phyloP scores from a whole-genome alignment of 2,797 vertebrate species.

The Martes flavigula region DNA sequence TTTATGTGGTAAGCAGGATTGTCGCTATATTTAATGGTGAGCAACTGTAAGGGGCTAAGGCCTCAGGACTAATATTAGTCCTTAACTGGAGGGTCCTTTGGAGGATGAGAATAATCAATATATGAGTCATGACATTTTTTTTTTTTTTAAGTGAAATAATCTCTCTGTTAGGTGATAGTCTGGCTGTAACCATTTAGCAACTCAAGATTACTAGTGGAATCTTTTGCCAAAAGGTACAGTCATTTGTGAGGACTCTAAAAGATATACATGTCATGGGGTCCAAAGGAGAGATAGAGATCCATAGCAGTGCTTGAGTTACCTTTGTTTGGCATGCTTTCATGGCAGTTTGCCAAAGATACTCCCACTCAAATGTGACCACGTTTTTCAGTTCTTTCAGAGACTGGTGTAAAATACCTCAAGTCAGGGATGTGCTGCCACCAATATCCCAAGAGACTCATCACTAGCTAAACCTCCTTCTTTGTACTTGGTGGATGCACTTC shows the following conservation, averaged over 20 bases:
- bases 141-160: background rate
- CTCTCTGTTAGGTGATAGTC: background rate
- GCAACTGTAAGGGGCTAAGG: background rate
- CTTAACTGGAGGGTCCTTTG: background rate
- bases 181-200: background rate
- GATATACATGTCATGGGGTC: background rate
- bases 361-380: background rate
- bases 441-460: background rate
- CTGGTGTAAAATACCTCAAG: background rate
- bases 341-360: background rate
- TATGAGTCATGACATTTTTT: too few relatives aligned
- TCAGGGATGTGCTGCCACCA: background rate
- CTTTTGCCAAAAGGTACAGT: background rate
- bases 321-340: background rate
- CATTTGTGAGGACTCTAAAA: background rate
- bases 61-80: background rate
- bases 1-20: background rate
- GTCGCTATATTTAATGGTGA: background rate
- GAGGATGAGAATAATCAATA: background rate
- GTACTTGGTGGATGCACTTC: background rate
- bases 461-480: background rate
- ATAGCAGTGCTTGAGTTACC: background rate
- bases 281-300: background rate
- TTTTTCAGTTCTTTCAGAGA: background rate
- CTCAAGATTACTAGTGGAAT: background rate